Evolutionary conservation across 2,797 vertebrate species (phyloP).

Genomic region (Martes flavigula): DNA sequence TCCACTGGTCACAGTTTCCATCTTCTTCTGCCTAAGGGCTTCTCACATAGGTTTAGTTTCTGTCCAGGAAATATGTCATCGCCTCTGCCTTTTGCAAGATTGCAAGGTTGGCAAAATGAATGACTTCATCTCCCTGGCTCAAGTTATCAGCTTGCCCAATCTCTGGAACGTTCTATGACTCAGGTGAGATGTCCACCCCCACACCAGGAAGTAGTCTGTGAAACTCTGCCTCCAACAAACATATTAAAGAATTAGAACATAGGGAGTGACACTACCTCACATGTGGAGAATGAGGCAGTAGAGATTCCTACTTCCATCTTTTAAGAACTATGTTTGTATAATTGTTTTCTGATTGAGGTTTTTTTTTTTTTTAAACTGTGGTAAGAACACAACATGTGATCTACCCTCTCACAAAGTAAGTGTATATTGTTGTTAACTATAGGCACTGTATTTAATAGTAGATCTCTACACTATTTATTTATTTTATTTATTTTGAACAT

Average conservation of each 20-base stretch:
- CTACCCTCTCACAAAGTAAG: background rate
- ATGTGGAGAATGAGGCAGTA: conserved; percentile 17
- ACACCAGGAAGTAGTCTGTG: background rate
- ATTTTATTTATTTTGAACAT: background rate
- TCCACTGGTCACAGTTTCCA: background rate
- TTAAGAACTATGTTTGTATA: background rate
- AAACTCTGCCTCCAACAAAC: conserved; percentile 17
- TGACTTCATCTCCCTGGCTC: conserved; percentile 56
- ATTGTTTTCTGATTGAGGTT: background rate
- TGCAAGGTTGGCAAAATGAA: background rate
- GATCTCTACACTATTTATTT: background rate
- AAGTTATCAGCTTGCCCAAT: conserved; percentile 22
- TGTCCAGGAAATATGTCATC: conserved; percentile 15
- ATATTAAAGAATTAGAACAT: background rate
- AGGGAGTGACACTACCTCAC: background rate
- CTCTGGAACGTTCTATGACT: background rate
- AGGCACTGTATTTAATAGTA: background rate
- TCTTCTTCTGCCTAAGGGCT: conserved; percentile 12
- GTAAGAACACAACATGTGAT: background rate
- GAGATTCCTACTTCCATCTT: background rate
- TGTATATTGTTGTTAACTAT: background rate
- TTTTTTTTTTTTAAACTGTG: background rate
- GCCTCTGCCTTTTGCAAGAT: background rate
- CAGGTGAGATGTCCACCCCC: conserved; percentile 42
- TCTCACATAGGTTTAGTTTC: conserved; percentile 45